A percentile compares a stretch with the other conserved stretches of the same genome.
phyloP scores from a whole-genome alignment of 2,797 vertebrate genomes.

The Malacoctenus gilli region DNA sequence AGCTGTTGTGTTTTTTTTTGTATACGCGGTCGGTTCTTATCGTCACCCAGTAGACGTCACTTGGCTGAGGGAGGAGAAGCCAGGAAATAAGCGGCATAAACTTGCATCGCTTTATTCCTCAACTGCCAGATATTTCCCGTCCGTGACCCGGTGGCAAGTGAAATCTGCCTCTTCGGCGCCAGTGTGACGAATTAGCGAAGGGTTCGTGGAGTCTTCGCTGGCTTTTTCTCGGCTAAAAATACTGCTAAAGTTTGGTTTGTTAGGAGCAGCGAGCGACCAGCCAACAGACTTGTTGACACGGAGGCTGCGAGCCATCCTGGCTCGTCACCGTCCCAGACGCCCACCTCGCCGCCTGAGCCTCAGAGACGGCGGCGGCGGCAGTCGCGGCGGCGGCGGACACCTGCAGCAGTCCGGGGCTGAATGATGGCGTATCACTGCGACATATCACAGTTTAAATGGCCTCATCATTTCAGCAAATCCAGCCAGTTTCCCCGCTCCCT shows the following conservation, averaged over 20 bases:
- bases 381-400: no score
- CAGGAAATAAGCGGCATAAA: no score
- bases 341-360: conserved; percentile 61
- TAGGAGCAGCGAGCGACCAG: conserved; percentile 27
- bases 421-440: conserved; percentile 74
- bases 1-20: no score
- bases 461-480: conserved; percentile 86
- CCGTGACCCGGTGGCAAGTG: conserved; percentile 39
- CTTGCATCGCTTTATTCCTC: no score
- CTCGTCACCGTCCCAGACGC: conserved; percentile 66
- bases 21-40: no score
- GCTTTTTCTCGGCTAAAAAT: conserved; percentile 16
- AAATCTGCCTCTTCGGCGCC: conserved; percentile 22
- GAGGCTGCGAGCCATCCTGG: conserved; percentile 62
- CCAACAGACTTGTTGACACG: conserved; percentile 64
- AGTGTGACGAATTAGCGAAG: conserved; percentile 13
- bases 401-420: conserved; percentile 75
- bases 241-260: conserved; percentile 43
- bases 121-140: conserved; percentile 2
- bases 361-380: conserved; percentile 51
- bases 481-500: conserved; percentile 73
- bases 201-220: neutral
- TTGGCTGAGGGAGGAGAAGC: no score
- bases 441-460: conserved; percentile 83
- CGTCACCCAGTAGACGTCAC: no score